Base-by-base conservation (phyloP, 2,113 vertebrate species). In the Brachypteracias leptosomus region DNA sequence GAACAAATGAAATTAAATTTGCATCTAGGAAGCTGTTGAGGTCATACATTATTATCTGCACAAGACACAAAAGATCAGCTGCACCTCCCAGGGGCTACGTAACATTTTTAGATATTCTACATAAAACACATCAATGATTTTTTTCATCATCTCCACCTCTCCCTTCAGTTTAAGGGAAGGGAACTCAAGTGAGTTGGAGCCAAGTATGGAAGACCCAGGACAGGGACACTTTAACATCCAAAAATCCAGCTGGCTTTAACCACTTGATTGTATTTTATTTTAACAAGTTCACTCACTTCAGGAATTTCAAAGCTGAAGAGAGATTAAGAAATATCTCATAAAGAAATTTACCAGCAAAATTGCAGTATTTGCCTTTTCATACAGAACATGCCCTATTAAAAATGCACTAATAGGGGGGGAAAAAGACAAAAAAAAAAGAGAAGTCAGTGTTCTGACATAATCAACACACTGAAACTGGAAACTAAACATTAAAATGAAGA, bases 351-450 rank as follows among this genome's bases (percentile, higher is more conserved):
- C 16, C 24, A 66, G 24, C 4, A 77, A 52, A 71, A 71, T 0
- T 26, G 13, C 28, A 35, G 1, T 57, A 71, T 57, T 70, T 77
- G 8, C 63, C 35, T 51, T 90, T 54, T 81, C 14, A 25, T 17
- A 57, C 26, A 73, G 36, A 73, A 70, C 20, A 44, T 16, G 59
- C 7, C 40, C 18, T 38, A 61, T 17, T 63, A n/a, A n/a, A n/a
- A n/a, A n/a, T n/a, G n/a, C n/a, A 73, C 5, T 7, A 89, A 47
- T 12, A 8, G 11, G 15, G 10, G 1, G 4, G 4, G 7, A 5
- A 26, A 11, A 0, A 5, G 14, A 38, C 44, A 38, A 52, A 18
- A n/a, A 29, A 16, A 1, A 0, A 29, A 16, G 1, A 0, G 10
- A 51, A 40, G 7, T 29, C 5, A 2, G 9, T 25, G 25, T 67